Evolutionary conservation across 2,888 invertebrate genomes (phyloP).

Genomic region (Hirtodrosophila histrioides): DNA sequence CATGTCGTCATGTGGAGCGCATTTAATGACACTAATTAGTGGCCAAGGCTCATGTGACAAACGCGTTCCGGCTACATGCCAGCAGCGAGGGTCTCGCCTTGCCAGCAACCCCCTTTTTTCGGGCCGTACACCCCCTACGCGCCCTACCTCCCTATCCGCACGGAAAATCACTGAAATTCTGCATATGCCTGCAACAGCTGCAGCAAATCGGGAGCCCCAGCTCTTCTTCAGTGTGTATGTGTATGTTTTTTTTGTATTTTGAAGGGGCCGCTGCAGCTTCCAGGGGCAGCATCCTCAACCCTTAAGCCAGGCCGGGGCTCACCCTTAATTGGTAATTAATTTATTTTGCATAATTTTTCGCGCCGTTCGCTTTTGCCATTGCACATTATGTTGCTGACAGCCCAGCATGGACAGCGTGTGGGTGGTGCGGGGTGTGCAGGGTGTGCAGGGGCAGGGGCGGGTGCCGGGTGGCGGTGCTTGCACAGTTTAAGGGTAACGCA

Average conservation of each 20-base stretch:
- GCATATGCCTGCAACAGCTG: slow-evolving; percentile 70
- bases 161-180: slow-evolving; percentile 41
- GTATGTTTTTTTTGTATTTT: slow-evolving; percentile 12
- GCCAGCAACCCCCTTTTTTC: neutral
- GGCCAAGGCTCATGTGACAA: slow-evolving; percentile 83
- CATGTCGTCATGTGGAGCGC: slow-evolving; percentile 77
- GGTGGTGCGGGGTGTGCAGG: neutral
- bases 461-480: neutral
- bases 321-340: slow-evolving; percentile 83
- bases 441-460: too few relatives aligned
- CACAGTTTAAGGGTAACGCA: slow-evolving; percentile 24
- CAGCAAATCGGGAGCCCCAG: slow-evolving; percentile 43
- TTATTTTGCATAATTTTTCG: slow-evolving; percentile 83
- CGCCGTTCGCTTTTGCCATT: slow-evolving; percentile 43
- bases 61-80: slow-evolving; percentile 68
- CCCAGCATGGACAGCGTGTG: slow-evolving; percentile 7
- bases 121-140: neutral
- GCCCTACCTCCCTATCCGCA: neutral
- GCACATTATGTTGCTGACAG: slow-evolving; percentile 73
- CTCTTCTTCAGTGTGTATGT: neutral
- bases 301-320: slow-evolving; percentile 9
- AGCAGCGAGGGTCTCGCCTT: neutral
- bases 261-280: slow-evolving; percentile 34
- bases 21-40: slow-evolving; percentile 85
- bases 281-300: too few relatives aligned